Conservation (phyloP, 2,113 vertebrate genomes). For the Lycaon pictus region DNA sequence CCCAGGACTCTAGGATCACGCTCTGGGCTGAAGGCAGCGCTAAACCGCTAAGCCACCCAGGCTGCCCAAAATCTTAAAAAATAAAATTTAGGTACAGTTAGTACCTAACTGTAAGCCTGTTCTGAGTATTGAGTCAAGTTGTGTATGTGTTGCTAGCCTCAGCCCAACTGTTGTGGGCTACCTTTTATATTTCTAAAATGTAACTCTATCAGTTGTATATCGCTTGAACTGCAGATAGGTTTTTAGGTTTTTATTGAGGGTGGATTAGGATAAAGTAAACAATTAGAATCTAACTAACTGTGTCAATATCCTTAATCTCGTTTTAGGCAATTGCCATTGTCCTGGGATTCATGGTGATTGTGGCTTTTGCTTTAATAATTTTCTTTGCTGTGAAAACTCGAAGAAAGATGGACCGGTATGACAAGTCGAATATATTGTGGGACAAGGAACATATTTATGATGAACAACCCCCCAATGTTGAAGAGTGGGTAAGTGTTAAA, state of each 20-base stretch:
- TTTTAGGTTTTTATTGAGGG: neutral
- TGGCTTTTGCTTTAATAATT: constrained; percentile 93
- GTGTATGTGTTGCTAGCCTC: neutral
- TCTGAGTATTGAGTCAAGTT: neutral
- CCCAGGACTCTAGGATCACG: no score
- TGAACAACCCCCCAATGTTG: constrained; percentile 88
- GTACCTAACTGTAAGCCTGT: neutral
- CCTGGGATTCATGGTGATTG: constrained; percentile 90
- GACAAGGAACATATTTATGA: constrained; percentile 87
- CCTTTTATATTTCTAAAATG: neutral
- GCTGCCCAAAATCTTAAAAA: no score
- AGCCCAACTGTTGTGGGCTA: neutral
- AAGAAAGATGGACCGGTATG: constrained; percentile 88
- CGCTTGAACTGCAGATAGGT: neutral
- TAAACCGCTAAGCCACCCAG: no score
- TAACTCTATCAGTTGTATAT: neutral
- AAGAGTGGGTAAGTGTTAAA: constrained; percentile 92
- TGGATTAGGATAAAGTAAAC: constrained; percentile 29
- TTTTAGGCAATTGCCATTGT: constrained; percentile 94
- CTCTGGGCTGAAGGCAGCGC: no score
- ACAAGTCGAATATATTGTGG: constrained; percentile 91
- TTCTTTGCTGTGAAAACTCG: constrained; percentile 93
- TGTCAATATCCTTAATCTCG: constrained; percentile 22
- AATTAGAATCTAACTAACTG: constrained; percentile 44
- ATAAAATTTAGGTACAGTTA: no score